Evolutionary conservation across 92 coral and sea anemone species (phyloP).

Genomic region (Porites divaricata): DNA sequence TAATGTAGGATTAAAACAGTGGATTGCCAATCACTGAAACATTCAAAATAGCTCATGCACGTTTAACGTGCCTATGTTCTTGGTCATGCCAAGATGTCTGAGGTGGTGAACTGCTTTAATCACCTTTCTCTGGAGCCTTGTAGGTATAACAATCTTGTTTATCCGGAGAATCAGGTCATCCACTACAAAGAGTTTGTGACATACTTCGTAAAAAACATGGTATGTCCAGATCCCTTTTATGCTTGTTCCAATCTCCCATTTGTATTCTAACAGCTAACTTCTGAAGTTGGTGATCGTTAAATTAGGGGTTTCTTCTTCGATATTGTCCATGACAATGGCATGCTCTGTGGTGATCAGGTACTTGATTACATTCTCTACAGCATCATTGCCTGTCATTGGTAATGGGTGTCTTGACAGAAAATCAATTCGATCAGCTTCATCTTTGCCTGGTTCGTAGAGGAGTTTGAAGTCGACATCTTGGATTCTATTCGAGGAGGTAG

Average conservation of each 20-base stretch:
- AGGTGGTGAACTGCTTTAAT: constrained; percentile 57
- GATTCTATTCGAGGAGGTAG: constrained; percentile 69
- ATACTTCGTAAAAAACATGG: constrained; percentile 20
- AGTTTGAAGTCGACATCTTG: constrained; percentile 72
- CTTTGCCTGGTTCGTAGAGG: constrained; percentile 63
- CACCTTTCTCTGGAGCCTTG: constrained; percentile 55
- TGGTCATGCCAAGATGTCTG: constrained; percentile 65
- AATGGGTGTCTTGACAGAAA: no score
- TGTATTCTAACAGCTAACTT: constrained; percentile 31
- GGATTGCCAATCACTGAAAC: no score
- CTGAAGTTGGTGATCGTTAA: constrained; percentile 45
- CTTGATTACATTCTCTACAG: constrained; percentile 47
- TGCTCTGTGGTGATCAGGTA: constrained; percentile 30
- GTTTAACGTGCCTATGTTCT: no score
- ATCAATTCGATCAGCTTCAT: constrained; percentile 65
- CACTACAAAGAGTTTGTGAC: constrained; percentile 35
- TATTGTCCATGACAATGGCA: constrained; percentile 41
- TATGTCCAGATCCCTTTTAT: constrained; percentile 53
- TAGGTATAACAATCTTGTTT: constrained; percentile 47
- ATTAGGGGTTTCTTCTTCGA: constrained; percentile 52
- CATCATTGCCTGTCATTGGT: no score
- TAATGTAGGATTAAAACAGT: no score
- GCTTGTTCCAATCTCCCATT: constrained; percentile 50
- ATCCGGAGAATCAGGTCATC: constrained; percentile 50
- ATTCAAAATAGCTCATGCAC: no score